Percentiles rank a stretch among this genome's conserved stretches.
These are phyloP conservation scores for Mesembrinibis cayennensis DNA, from an alignment of 2,113 vertebrate species.

Conservation along the genomic window DNA sequence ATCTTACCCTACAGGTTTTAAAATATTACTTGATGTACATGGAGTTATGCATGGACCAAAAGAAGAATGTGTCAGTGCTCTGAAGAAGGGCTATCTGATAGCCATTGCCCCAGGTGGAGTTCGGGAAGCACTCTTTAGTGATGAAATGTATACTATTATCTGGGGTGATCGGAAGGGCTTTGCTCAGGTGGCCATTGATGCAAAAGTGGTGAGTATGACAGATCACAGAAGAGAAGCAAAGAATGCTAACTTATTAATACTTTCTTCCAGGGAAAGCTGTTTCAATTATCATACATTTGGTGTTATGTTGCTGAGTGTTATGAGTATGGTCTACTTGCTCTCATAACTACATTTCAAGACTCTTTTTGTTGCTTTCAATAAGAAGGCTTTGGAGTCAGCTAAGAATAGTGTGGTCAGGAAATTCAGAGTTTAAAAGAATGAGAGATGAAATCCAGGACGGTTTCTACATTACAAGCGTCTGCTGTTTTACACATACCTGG, in stretches of 20 bases:
- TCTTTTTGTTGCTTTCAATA: not conserved
- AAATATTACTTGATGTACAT: slow-evolving; percentile 88
- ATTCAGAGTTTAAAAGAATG: not conserved
- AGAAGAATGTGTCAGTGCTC: slow-evolving; percentile 89
- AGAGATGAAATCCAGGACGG: not conserved
- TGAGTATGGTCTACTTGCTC: not conserved
- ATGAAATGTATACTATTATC: slow-evolving; percentile 87
- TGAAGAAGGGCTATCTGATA: slow-evolving; percentile 83
- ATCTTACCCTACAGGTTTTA: slow-evolving; percentile 81
- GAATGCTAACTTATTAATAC: not conserved
- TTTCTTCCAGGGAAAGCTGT: not conserved
- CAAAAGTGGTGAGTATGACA: slow-evolving; percentile 85
- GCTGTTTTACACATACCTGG: not conserved
- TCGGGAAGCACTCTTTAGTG: slow-evolving; percentile 91
- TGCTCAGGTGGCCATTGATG: slow-evolving; percentile 95
- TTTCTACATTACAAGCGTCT: not conserved
- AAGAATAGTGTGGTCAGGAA: not conserved
- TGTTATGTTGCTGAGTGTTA: not conserved
- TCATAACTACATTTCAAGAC: not conserved
- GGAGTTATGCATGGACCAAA: slow-evolving; percentile 90
- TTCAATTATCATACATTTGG: not conserved
- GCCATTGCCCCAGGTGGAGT: slow-evolving; percentile 92
- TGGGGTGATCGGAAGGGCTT: slow-evolving; percentile 93
- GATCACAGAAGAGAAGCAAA: not conserved
- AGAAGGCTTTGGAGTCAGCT: not conserved